A percentile compares a stretch with the other conserved stretches of the same genome.
Evolutionary conservation across 2,888 invertebrate species (phyloP).

Genomic region (Drosophila mercatorum): DNA sequence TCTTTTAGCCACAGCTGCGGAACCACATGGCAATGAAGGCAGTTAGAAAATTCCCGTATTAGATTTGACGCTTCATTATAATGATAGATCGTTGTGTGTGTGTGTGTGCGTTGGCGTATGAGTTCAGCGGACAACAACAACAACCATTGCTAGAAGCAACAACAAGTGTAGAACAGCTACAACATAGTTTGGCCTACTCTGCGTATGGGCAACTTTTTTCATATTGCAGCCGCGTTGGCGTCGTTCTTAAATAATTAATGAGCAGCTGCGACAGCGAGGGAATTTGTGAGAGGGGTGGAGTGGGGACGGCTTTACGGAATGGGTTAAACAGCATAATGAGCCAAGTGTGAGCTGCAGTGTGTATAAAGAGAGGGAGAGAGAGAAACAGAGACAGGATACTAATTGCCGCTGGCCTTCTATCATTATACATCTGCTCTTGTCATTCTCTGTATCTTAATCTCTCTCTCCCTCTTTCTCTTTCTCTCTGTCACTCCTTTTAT

Average conservation of each 20-base stretch:
- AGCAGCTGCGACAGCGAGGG: slow-evolving; percentile 47
- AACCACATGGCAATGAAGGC: slow-evolving; percentile 63
- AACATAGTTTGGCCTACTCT: slow-evolving; percentile 51
- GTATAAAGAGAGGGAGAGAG: slow-evolving; percentile 12
- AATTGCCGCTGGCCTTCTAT: slow-evolving; percentile 38
- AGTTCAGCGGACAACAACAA: slow-evolving; percentile 26
- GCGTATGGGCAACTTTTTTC: slow-evolving; percentile 70
- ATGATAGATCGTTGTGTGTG: slow-evolving; percentile 74
- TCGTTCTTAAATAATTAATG: slow-evolving; percentile 73
- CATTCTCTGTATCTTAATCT: background rate
- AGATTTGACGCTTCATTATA: slow-evolving; percentile 78
- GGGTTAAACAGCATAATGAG: slow-evolving; percentile 68
- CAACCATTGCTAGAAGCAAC: slow-evolving; percentile 3
- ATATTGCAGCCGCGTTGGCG: slow-evolving; percentile 58
- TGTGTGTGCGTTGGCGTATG: slow-evolving; percentile 54
- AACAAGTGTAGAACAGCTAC: slow-evolving; percentile 3
- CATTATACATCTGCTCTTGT: background rate
- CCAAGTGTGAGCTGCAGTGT: slow-evolving; percentile 35
- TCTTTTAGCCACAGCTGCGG: slow-evolving; percentile 16
- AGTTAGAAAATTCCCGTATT: slow-evolving; percentile 63
- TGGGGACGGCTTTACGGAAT: background rate
- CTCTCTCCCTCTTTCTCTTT: too few relatives aligned
- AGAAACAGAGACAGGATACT: slow-evolving; percentile 30
- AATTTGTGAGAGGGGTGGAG: too few relatives aligned
- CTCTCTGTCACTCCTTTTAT: slow-evolving; percentile 19